A percentile compares a stretch with the other conserved stretches of the same genome.
Evolutionary conservation across 2,888 invertebrate species (phyloP).

Genomic region (Creontiades dilutus): DNA sequence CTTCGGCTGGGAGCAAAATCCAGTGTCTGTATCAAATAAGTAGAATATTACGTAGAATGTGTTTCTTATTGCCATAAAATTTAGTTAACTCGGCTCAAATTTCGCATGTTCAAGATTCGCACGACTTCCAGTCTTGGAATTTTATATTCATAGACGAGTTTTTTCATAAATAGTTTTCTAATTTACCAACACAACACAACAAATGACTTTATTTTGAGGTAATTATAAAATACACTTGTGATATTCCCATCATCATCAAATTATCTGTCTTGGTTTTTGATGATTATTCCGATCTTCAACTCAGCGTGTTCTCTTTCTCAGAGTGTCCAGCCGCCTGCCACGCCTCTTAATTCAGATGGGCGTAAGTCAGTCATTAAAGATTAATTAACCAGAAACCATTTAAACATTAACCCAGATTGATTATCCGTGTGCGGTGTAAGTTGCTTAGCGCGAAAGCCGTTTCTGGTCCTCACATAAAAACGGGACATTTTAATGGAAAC

Average conservation of each 20-base stretch:
- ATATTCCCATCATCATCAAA: not conserved
- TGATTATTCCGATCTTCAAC: not conserved
- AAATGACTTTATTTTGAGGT: too few relatives aligned
- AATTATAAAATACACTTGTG: not conserved
- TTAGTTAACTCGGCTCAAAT: too few relatives aligned
- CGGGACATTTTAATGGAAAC: constrained; percentile 40
- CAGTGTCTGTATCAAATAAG: too few relatives aligned
- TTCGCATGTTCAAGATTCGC: too few relatives aligned
- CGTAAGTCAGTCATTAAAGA: not conserved
- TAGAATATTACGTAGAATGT: too few relatives aligned
- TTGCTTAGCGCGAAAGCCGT: constrained; percentile 6
- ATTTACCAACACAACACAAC: too few relatives aligned
- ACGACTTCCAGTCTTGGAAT: too few relatives aligned
- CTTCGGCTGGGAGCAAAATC: too few relatives aligned
- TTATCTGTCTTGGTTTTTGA: not conserved
- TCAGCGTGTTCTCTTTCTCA: constrained; percentile 9
- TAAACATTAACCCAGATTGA: not conserved
- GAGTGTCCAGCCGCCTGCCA: not conserved
- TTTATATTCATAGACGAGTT: too few relatives aligned
- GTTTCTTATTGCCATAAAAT: too few relatives aligned
- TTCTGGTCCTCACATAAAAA: constrained; percentile 37
- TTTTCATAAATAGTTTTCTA: too few relatives aligned
- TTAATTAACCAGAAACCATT: not conserved
- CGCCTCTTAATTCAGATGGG: not conserved
- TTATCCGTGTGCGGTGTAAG: not conserved